Evolutionary conservation across 2,888 invertebrate genomes (phyloP), one percentile per base, ranked within the genome.

Genomic region (Tetheella fluctuosa): DNA sequence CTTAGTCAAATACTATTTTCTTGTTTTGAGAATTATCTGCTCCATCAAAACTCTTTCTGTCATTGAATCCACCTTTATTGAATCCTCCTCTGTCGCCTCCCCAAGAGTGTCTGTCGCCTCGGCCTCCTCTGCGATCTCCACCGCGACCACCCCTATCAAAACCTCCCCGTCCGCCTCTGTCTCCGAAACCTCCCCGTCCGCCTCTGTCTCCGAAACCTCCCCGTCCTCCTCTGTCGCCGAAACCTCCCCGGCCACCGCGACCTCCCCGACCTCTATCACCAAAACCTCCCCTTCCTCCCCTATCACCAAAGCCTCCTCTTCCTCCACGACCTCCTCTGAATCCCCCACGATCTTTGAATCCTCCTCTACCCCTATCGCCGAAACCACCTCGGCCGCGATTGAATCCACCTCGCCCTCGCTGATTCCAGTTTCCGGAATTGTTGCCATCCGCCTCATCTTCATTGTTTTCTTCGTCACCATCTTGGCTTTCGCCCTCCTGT

Each of bases 1-100:
- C 85, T 34, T 91, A 91, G 65, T 96, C 95, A 83, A 96, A 96
- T 59, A 94, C 94, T 63, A 96, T 96, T 91, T 96, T 96, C 92
- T 96, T 97, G 85, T 96, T 97, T 86, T 95, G 95, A 64, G 94
- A 76, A 52, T 88, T 83, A 30, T 92, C 90, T 58, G 93, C 86
- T 62, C 91, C 89, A 30, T 92, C 95, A 73, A 95, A 96, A 80
- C 95, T 95, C 79, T 95, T 94, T 77, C 95, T 94, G 77, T 95
- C 94, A 79, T 95, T 95, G 74, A 93, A 94, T 53, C 93, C 91
- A n/a, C 93, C 91, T 68, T 90, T 89, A 64, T 90, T 88, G 65
- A 90, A 90, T 25, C 89, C 91, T 23, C 89, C 90, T 58, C 90
- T 79, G 66, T 88, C 88, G 1, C 92, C 90, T 25, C 92, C 91